Conservation (phyloP, 2,797 vertebrate genomes). For the Gallirallus australis region DNA sequence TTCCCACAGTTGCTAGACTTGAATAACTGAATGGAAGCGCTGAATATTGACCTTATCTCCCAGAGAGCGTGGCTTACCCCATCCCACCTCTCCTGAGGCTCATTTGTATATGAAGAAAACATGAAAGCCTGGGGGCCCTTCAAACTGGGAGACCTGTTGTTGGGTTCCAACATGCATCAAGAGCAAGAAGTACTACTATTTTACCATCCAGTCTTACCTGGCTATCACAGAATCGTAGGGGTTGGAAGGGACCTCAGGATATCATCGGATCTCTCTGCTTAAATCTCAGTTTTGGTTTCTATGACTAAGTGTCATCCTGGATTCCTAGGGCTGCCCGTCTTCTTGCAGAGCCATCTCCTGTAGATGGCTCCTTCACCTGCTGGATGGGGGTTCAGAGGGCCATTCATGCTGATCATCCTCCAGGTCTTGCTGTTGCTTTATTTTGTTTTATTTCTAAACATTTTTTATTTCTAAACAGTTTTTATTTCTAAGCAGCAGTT, state of each 20-base stretch:
- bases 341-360: not conserved
- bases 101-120: not conserved
- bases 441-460: not conserved
- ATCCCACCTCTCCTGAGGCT: not conserved
- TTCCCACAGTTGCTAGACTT: not conserved
- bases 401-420: not conserved
- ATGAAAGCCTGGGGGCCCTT: not conserved
- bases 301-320: not conserved
- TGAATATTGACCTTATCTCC: not conserved
- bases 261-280: not conserved
- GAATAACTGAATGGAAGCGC: not conserved
- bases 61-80: not conserved
- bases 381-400: not conserved
- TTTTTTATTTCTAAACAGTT: not conserved
- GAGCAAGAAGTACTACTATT: not conserved
- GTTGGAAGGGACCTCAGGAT: too few relatives aligned
- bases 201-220: not conserved
- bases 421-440: not conserved
- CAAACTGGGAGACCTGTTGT: accelerated
- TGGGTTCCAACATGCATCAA: not conserved
- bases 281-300: not conserved
- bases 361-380: not conserved
- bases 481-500: not conserved
- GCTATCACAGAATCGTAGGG: not conserved
- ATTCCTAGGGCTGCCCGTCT: not conserved